phyloP scores from a whole-genome alignment of 2,888 invertebrate species.

The Dastarcus helophoroides region DNA sequence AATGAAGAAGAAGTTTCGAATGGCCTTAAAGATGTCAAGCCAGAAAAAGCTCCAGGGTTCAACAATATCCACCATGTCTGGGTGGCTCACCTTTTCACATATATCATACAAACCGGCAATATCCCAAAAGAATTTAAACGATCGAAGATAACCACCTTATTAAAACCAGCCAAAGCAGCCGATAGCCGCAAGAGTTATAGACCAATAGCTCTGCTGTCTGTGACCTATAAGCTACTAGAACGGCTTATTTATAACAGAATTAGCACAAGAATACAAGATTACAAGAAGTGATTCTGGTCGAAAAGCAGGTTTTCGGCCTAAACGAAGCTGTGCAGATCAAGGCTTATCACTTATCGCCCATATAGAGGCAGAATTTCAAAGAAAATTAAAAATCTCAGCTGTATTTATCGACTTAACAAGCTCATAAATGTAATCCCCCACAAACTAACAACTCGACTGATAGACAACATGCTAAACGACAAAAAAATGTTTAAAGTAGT shows the following conservation, averaged over 20 bases:
- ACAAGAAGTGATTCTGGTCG: too few species aligned
- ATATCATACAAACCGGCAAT: not conserved
- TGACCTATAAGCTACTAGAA: conserved; percentile 7
- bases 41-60: too few species aligned
- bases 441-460: conserved; percentile 4
- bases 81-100: too few species aligned
- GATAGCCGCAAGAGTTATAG: conserved; percentile 9
- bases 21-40: conserved; percentile 2
- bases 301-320: conserved; percentile 15
- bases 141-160: not conserved
- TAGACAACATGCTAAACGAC: conserved; percentile 13
- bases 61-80: too few species aligned
- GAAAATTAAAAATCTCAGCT: conserved; percentile 5
- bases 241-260: conserved; percentile 14
- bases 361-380: conserved; percentile 15
- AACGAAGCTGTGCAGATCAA: conserved; percentile 14
- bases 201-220: conserved; percentile 8
- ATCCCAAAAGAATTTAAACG: conserved; percentile 2
- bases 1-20: conserved; percentile 6
- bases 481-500: too few species aligned
- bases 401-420: conserved; percentile 12
- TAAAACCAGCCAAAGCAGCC: conserved; percentile 10
- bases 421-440: conserved; percentile 8
- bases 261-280: conserved; percentile 4
- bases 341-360: conserved; percentile 13